phyloP scores from a whole-genome alignment of 2,888 invertebrate species.

The Pomacea canaliculata region DNA sequence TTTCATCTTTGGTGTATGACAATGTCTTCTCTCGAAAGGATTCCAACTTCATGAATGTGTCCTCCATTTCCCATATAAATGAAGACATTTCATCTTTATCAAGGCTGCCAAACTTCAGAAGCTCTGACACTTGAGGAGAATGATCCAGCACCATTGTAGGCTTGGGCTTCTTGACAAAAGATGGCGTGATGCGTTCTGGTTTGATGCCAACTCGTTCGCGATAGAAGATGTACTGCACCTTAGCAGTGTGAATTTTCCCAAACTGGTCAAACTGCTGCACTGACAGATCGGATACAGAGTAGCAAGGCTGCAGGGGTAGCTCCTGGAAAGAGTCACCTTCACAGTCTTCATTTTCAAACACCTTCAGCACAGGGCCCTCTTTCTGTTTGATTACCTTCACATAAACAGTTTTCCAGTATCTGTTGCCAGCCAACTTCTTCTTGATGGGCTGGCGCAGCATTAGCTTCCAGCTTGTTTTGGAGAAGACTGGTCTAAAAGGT shows the following conservation, averaged over 20 bases:
- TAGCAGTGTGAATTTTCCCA: conserved; percentile 98
- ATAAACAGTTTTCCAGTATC: conserved; percentile 97
- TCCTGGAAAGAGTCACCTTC: conserved; percentile 96
- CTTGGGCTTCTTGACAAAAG: conserved; percentile 68
- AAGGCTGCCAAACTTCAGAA: conserved; percentile 94
- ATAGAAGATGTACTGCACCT: conserved; percentile 94
- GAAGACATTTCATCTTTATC: conserved; percentile 90
- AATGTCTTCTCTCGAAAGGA: conserved; percentile 64
- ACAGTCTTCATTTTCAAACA: conserved; percentile 80
- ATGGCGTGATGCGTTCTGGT: conserved; percentile 66
- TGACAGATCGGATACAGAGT: conserved; percentile 84
- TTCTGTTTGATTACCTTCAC: conserved; percentile 87
- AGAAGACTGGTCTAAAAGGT: conserved; percentile 86
- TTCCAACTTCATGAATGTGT: conserved; percentile 77
- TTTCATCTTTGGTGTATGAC: conserved; percentile 69
- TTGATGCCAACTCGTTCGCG: conserved; percentile 90
- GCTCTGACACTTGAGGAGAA: conserved; percentile 92
- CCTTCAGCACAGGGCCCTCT: conserved; percentile 75
- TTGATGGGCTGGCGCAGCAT: conserved; percentile 82
- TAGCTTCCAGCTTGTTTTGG: conserved; percentile 95
- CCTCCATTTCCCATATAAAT: conserved; percentile 92
- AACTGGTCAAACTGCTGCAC: conserved; percentile 97
- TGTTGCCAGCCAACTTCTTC: conserved; percentile 71
- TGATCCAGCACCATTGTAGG: conserved; percentile 83
- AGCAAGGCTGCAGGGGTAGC: conserved; percentile 92